Evolutionary conservation across 2,888 invertebrate species (phyloP), one percentile per base, ranked within the genome.

Genomic region (Sicus ferrugineus): DNA sequence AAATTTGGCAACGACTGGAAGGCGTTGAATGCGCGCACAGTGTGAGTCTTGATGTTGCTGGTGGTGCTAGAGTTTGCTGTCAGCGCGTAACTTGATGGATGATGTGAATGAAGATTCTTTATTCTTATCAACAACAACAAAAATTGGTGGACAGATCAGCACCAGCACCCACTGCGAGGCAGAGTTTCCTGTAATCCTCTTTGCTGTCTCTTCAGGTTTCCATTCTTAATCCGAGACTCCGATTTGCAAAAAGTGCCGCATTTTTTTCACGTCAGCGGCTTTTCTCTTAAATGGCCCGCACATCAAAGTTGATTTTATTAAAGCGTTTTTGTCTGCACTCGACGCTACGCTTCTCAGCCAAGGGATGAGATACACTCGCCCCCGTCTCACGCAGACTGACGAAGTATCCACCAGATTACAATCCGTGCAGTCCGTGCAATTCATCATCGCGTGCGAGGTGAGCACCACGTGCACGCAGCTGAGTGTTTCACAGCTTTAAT

Each of bases 321-420:
- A 34, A 59, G 59, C 59, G 30, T 30, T 59, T 59, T 59, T 31
- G 59, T 59, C 59, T 59, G 59, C 56, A 11, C 30, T 26, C 31
- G 52, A 52, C 16, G 23, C 9, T 34, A 14, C 2, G 34, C 34
- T 34, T 7, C 50, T 21, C 7, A 50, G 6, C 19, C 1, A 50
- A n/a, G 6, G 52, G 11, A 6, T 9, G 52, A 52, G n/a, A 50
- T 52, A 14, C 30, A 16, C 28, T 28, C 30, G 11, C 52, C 21
- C 14, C 3, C 23, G 52, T n/a, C 21, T 11, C n/a, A n/a, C 11
- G 16, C 9, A 9, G 11, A n/a, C 19, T 19, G 16, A 5, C 2
- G 5, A 31, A 28, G 31, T 21, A 50, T 50, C 52, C 30, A 19
- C 5, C 31, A 50, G 64, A 31, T 64, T n/a, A 50, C 50, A 50